These are phyloP conservation scores for Clarias magur DNA, from an alignment of 2,113 vertebrate species.

Conservation along the genomic window DNA sequence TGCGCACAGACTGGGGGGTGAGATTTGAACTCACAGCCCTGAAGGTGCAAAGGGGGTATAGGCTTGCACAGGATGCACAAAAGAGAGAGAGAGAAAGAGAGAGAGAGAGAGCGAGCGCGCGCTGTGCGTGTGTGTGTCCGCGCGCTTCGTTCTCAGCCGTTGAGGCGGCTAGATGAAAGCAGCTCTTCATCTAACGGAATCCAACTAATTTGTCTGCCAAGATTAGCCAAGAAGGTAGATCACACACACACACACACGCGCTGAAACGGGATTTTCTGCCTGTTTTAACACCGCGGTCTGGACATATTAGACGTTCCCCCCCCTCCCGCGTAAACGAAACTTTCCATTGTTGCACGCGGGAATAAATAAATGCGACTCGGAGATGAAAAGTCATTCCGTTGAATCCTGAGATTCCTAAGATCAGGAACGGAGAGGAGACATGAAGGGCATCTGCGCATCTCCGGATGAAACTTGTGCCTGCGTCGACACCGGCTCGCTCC, in stretches of 20 bases:
- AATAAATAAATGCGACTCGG: not conserved
- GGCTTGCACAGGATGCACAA: not conserved
- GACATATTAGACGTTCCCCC: not conserved
- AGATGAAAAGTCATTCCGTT: not conserved
- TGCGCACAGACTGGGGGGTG: no score
- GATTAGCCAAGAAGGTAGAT: slow-evolving; percentile 51
- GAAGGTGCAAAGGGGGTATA: no score
- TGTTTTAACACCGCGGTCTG: not conserved
- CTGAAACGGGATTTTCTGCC: not conserved
- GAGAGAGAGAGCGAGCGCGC: not conserved
- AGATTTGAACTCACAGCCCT: no score
- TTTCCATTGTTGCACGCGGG: not conserved
- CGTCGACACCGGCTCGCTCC: not conserved
- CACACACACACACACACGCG: slow-evolving; percentile 23
- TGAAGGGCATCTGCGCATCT: not conserved
- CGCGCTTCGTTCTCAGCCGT: slow-evolving; percentile 12
- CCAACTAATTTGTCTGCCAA: slow-evolving; percentile 45
- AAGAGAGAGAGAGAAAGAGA: not conserved
- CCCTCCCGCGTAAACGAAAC: slow-evolving; percentile 9
- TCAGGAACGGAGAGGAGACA: not conserved
- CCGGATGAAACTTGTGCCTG: slow-evolving; percentile 10
- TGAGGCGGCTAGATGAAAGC: slow-evolving; percentile 28
- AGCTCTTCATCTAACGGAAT: slow-evolving; percentile 33
- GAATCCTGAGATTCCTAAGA: not conserved
- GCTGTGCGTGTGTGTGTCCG: not conserved